Percentiles rank a stretch among this genome's conserved stretches.
These are phyloP conservation scores for Heliconius ethilla DNA, from an alignment of 2,888 invertebrate genomes.

Conservation along the genomic window DNA sequence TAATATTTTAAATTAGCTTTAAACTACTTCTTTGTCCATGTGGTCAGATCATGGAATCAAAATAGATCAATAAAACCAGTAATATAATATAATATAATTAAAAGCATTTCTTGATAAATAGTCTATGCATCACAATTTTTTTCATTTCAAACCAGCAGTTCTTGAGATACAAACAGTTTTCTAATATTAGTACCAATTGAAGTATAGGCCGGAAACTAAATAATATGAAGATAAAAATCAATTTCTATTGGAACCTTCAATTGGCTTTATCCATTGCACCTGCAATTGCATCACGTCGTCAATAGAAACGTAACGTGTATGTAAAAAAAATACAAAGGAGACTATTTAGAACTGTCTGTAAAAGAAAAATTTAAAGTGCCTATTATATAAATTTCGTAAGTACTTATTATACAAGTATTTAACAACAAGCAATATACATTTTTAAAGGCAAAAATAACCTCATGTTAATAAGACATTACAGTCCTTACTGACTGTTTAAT, in stretches of 20 bases:
- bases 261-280: slow-evolving; percentile 11
- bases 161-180: no score
- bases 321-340: neutral
- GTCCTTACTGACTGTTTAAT: neutral
- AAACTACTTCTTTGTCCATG: no score
- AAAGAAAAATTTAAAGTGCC: neutral
- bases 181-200: no score
- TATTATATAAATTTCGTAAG: slow-evolving; percentile 25
- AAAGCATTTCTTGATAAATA: no score
- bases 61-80: no score
- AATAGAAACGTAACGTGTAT: neutral
- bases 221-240: neutral
- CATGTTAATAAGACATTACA: neutral
- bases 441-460: neutral
- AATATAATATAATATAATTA: no score
- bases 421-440: no score
- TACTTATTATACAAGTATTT: neutral
- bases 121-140: no score
- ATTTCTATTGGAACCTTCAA: neutral
- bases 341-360: neutral
- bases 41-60: no score
- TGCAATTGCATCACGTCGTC: neutral
- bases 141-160: no score
- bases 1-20: no score
- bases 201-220: neutral